Conservation (phyloP, 2,113 vertebrate genomes). For the Eretmochelys imbricata region DNA sequence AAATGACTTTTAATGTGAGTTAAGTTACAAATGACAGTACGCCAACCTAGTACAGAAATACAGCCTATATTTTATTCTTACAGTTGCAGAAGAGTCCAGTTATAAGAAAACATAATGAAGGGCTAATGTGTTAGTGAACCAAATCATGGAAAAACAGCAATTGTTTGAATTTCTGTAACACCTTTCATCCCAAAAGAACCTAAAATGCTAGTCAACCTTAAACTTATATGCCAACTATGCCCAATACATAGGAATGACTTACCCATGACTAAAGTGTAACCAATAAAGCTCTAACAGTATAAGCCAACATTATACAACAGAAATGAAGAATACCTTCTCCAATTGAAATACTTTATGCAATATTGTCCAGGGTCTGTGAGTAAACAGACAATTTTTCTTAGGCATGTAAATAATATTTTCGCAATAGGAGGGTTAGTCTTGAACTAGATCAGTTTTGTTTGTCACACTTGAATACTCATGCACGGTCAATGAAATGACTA, state of each 20-base stretch:
- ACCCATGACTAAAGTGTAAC: not conserved
- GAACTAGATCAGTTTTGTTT: conserved; percentile 17
- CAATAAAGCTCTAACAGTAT: not conserved
- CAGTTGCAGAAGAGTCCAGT: not conserved
- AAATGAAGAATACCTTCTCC: not conserved
- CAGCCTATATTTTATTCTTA: not conserved
- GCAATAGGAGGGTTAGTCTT: not conserved
- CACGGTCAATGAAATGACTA: not conserved
- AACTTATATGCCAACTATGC: not conserved
- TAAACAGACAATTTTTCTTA: not conserved
- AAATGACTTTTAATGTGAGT: no score
- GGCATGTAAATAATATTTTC: not conserved
- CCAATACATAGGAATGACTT: not conserved
- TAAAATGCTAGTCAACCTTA: not conserved
- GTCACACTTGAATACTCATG: not conserved
- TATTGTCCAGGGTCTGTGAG: not conserved
- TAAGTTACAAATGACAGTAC: not conserved
- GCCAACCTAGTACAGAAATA: not conserved
- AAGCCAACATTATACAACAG: not conserved
- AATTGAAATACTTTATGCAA: not conserved
- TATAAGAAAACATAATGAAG: not conserved
- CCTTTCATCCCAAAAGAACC: not conserved
- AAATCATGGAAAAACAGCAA: not conserved
- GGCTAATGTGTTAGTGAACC: not conserved
- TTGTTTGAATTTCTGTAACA: not conserved